A percentile compares a stretch with the other conserved stretches of the same genome.
Evolutionary conservation across 2,113 vertebrate genomes (phyloP).

Genomic region (Brachypodius melanocephalos): DNA sequence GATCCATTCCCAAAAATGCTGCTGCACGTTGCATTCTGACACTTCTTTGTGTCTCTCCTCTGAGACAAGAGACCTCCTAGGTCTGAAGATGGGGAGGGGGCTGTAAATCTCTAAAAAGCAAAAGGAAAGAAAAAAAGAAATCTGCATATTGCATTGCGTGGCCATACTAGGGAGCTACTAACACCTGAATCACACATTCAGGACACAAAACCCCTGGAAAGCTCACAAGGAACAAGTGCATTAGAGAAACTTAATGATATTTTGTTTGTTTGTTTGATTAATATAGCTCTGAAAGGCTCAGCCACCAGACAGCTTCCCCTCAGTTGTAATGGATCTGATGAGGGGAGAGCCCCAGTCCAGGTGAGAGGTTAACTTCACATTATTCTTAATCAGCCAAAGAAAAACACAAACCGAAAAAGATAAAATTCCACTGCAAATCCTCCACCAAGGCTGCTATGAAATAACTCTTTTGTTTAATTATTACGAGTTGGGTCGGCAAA

Average conservation of each 20-base stretch:
- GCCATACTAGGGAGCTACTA: neutral
- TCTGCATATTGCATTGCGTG: fast-evolving
- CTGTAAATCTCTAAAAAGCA: neutral
- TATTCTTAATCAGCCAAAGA: neutral
- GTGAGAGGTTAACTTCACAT: conserved; percentile 19
- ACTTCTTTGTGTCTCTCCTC: neutral
- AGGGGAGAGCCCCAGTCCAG: neutral
- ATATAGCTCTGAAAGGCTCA: neutral
- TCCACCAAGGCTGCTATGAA: conserved; percentile 52
- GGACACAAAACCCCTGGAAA: neutral
- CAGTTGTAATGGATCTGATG: neutral
- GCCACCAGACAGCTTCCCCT: neutral
- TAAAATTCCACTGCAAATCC: conserved; percentile 43
- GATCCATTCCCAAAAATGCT: neutral
- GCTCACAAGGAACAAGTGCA: neutral
- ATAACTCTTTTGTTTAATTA: conserved; percentile 71
- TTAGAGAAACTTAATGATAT: neutral
- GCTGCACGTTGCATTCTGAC: neutral
- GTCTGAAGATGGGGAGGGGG: neutral
- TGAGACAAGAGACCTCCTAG: neutral
- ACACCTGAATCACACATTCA: neutral
- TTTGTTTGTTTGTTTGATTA: neutral
- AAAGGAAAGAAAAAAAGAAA: neutral
- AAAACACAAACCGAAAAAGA: conserved; percentile 13
- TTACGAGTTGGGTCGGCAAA: conserved; percentile 63